These are phyloP conservation scores for Neolamprologus tretocephalus DNA, from an alignment of 2,113 vertebrate genomes.

Conservation along the genomic window DNA sequence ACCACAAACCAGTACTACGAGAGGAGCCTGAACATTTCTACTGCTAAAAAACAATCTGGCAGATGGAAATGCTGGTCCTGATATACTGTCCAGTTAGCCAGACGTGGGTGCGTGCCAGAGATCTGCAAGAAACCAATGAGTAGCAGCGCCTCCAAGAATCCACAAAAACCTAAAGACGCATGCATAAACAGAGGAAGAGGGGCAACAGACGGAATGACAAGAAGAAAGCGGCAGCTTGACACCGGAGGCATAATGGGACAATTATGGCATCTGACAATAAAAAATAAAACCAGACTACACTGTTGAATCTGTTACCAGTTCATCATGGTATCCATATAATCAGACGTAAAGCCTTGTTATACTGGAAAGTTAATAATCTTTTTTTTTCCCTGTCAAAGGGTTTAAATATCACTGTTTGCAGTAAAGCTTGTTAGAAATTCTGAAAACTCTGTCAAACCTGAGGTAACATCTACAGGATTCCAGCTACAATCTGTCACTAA, in stretches of 20 bases:
- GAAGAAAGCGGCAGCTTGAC: neutral
- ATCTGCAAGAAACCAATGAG: neutral
- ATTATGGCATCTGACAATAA: neutral
- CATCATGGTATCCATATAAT: neutral
- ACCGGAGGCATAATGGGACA: neutral
- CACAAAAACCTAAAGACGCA: neutral
- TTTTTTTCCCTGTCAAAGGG: accelerated
- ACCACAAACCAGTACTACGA: accelerated
- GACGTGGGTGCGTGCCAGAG: neutral
- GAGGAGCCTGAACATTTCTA: neutral
- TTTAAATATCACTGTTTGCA: neutral
- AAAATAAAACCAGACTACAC: accelerated
- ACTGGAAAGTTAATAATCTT: neutral
- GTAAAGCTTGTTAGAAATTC: neutral
- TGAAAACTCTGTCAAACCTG: neutral
- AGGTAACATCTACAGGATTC: neutral
- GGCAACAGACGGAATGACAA: neutral
- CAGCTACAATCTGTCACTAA: neutral
- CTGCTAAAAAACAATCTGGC: neutral
- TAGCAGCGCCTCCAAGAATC: neutral
- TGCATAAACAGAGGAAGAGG: neutral
- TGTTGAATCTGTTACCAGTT: neutral
- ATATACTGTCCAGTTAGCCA: neutral
- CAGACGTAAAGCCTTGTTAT: neutral
- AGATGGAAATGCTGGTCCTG: neutral